Conservation (phyloP, 2,113 vertebrate species). For the Alouatta palliata region DNA sequence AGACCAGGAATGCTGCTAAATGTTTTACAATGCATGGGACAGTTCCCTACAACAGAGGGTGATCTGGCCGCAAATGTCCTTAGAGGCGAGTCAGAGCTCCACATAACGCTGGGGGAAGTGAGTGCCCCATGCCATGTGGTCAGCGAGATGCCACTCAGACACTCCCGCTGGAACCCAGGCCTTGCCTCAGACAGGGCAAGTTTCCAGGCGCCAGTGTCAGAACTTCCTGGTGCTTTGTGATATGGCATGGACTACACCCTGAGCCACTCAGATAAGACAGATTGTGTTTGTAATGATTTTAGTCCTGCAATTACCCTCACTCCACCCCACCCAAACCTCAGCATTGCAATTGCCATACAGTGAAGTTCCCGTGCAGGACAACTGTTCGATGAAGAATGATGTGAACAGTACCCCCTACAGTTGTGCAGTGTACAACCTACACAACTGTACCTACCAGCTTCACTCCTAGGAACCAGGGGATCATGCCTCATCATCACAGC, state of each 20-base stretch:
- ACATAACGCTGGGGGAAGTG: neutral
- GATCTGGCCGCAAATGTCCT: neutral
- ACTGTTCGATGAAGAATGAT: fast-evolving
- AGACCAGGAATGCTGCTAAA: neutral
- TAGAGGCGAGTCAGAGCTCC: neutral
- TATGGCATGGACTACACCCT: slow-evolving; percentile 44
- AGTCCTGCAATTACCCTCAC: slow-evolving; percentile 48
- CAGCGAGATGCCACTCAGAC: slow-evolving; percentile 39
- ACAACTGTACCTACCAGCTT: fast-evolving
- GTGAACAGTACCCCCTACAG: neutral
- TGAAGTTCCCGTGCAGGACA: neutral
- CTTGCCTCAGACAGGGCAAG: slow-evolving; percentile 69
- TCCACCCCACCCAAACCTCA: slow-evolving; percentile 38
- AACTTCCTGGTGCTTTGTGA: slow-evolving; percentile 72
- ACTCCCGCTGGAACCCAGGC: slow-evolving; percentile 1
- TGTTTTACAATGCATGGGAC: neutral
- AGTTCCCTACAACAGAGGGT: neutral
- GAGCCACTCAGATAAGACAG: slow-evolving; percentile 71
- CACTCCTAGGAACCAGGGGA: neutral
- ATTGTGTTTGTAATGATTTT: slow-evolving; percentile 48
- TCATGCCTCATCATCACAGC: fast-evolving
- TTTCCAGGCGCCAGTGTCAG: slow-evolving; percentile 72
- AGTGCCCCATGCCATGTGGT: neutral
- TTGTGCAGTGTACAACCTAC: neutral
- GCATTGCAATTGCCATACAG: neutral